phyloP scores from a whole-genome alignment of 2,888 invertebrate species.

The Acrobasis repandana region DNA sequence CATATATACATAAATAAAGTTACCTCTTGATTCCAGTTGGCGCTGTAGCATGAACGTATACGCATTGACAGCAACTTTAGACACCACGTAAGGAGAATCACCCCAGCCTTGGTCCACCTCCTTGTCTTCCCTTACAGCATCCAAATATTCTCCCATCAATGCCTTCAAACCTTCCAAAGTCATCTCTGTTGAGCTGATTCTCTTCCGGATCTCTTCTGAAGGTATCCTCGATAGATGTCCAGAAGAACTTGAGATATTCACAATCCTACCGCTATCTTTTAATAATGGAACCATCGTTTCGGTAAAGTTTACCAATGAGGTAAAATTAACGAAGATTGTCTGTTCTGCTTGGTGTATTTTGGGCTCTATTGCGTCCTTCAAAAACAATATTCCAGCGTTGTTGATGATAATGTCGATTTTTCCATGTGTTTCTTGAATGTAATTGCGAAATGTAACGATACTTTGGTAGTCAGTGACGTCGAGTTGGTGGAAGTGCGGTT shows the following conservation, averaged over 20 bases:
- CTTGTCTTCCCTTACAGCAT: constrained; percentile 66
- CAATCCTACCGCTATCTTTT: constrained; percentile 85
- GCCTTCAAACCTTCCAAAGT: constrained; percentile 79
- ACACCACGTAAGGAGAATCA: constrained; percentile 85
- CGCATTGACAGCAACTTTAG: constrained; percentile 89
- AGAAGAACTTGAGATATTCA: constrained; percentile 88
- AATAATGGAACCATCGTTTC: constrained; percentile 86
- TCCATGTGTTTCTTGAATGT: constrained; percentile 80
- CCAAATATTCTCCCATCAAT: constrained; percentile 85
- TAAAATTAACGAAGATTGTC: constrained; percentile 65
- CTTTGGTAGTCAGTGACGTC: constrained; percentile 85
- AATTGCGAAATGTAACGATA: constrained; percentile 77
- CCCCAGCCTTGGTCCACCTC: constrained; percentile 80
- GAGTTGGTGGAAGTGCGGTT: constrained; percentile 85
- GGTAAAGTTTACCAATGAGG: constrained; percentile 67
- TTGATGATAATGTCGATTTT: constrained; percentile 88
- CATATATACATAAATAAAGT: constrained; percentile 18
- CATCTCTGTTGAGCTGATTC: constrained; percentile 73
- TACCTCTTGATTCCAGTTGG: constrained; percentile 56
- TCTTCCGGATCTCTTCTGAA: constrained; percentile 71
- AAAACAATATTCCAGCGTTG: constrained; percentile 85
- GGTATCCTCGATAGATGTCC: constrained; percentile 86
- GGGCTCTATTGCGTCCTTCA: constrained; percentile 62
- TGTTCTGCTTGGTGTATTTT: constrained; percentile 57
- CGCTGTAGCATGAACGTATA: constrained; percentile 86